phyloP scores from a whole-genome alignment of 2,113 vertebrate genomes.

The Hippolais icterina region DNA sequence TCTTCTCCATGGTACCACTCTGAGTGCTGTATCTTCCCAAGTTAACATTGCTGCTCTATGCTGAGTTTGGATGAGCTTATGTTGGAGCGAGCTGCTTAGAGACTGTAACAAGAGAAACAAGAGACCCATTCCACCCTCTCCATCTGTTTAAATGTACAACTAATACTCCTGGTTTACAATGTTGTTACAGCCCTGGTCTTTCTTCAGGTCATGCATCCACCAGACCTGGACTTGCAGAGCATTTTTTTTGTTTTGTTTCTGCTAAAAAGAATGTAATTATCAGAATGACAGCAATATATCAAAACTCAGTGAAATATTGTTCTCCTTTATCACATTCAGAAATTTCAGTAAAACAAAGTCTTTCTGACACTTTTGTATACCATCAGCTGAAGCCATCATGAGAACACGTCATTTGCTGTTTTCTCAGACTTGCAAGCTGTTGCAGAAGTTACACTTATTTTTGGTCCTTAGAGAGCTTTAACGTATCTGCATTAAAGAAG shows the following conservation, averaged over 20 bases:
- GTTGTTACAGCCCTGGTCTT: neutral
- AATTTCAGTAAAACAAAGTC: neutral
- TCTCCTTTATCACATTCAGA: neutral
- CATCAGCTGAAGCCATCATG: neutral
- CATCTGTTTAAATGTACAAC: neutral
- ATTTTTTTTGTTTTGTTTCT: neutral
- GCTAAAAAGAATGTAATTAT: neutral
- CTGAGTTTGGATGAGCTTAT: neutral
- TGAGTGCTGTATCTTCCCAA: neutral
- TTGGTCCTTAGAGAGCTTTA: neutral
- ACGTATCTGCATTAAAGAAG: neutral
- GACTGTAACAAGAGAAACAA: neutral
- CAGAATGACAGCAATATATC: neutral
- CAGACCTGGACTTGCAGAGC: neutral
- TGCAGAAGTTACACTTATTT: neutral
- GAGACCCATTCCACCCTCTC: neutral
- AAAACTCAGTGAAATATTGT: neutral
- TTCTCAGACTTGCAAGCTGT: neutral
- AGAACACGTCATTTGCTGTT: neutral
- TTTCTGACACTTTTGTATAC: neutral
- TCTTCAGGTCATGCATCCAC: neutral
- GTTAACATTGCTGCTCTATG: neutral
- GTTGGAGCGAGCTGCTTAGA: neutral
- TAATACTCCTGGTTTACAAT: neutral
- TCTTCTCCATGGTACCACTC: neutral